Percentiles rank a stretch among this genome's conserved stretches.
These are phyloP conservation scores for Dendroctonus ponderosae DNA, from an alignment of 1,140 invertebrate species.

Conservation along the genomic window DNA sequence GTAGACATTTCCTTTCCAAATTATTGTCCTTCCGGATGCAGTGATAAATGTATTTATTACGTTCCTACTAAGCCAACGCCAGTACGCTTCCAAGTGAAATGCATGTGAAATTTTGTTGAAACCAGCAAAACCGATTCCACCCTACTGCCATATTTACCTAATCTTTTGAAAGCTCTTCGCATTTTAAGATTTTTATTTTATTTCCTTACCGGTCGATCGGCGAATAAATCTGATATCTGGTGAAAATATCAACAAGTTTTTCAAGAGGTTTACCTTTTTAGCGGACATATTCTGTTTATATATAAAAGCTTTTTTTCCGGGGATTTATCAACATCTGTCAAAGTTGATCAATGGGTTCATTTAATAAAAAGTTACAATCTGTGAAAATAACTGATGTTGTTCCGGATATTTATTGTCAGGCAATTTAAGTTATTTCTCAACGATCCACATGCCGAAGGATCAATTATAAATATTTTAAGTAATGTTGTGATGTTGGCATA, in stretches of 20 bases:
- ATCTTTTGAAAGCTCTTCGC: slow-evolving; percentile 5
- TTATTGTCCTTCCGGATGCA: slow-evolving; percentile 24
- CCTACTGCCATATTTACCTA: slow-evolving; percentile 16
- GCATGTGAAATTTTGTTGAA: slow-evolving; percentile 21
- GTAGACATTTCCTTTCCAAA: slow-evolving; percentile 28
- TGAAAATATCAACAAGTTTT: no score
- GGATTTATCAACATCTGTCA: no score
- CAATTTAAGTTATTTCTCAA: no score
- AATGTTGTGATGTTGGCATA: no score
- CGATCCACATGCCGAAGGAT: no score
- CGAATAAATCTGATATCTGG: not conserved
- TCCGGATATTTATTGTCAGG: no score
- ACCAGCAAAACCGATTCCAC: slow-evolving; percentile 9
- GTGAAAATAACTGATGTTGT: no score
- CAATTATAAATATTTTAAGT: no score
- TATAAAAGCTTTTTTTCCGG: not conserved
- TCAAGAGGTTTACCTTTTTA: no score
- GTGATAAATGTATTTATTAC: slow-evolving; percentile 33
- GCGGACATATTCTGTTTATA: no score
- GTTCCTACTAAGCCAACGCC: slow-evolving; percentile 9
- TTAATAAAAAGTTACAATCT: no score
- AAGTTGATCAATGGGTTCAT: no score
- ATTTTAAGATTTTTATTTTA: slow-evolving; percentile 15
- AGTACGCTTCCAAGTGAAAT: slow-evolving; percentile 20
- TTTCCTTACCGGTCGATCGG: not conserved